Base-by-base conservation (phyloP, 30 jellyfish, hydroid and myxozoan genomes). In the Aurelia aurita region DNA sequence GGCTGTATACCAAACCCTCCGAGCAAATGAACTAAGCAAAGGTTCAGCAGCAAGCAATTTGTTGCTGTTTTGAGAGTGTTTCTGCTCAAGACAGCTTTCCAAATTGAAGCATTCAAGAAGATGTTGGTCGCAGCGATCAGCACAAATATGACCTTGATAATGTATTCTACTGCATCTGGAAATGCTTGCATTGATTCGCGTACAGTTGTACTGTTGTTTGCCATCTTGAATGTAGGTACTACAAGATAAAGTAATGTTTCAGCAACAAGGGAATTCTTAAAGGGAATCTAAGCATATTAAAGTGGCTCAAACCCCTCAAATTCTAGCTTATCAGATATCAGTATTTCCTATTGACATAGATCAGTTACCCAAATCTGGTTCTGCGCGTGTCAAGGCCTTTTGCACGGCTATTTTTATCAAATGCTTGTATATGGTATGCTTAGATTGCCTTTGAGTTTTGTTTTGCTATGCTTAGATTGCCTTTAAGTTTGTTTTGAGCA, bases 1-100 rank as follows among this genome's bases (percentile, higher is more conserved):
- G 79, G 79, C 58, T 67, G 79, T 18, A 67, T 34, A 0, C 58
- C 79, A n/a, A 67, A 3, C 12, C 58, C 58, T 18, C 79, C 58
- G 25, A 67, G 22, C 58, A 67, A 22, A 21, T 67, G 79, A 23
- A 61, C 79, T 11, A 67, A 23, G 39, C 79, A 3, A 10, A 67
- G 46, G 58, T 67, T 67, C 58, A 67, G 0, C 51, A 67, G 51
- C 58, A 67, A 14, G 28, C 28, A 67, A 51, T 67, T 67, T 67
- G 79, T 32, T 19, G 61, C 58, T 1, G 79, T 67, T 29, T 34
- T 28, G 31, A 67, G 58, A 23, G 55, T 29, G 20, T 51, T 26
- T 19, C 26, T 26, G 22, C 34, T 29, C 51, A 67, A 45, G 18
- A 67, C 51, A 29, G 79, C 79, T 16, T 21, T 16, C 58, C 28